Base-by-base conservation (phyloP, 2,888 invertebrate species). In the Stenchaetothrips biformis region DNA sequence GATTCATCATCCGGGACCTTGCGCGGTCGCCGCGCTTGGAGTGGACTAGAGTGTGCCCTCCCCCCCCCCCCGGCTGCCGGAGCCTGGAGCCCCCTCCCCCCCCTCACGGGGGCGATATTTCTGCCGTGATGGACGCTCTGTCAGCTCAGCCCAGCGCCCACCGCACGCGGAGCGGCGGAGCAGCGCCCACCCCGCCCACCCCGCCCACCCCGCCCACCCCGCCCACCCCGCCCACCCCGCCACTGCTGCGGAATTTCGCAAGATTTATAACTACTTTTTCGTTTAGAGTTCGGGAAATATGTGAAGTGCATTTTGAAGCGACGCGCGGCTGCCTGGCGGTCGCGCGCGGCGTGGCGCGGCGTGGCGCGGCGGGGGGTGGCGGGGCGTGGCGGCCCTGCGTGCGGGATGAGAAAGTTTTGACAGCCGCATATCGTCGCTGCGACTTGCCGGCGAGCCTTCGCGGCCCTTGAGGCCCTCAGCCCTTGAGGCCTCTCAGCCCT, bases 221-320 rank as follows among this genome's bases (percentile, higher is more conserved):
- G 37, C 37, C 37, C 37, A 2, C 37, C 37, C 37, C 37, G 37
- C 37, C 37, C 37, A 25, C 21, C 9, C 67, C 37, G 37, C 37
- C 37, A 4, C 37, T 37, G 67, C 25, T 74, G 67, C 67, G 67
- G 67, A 74, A 74, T 74, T 74, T 74, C 67, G 67, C 67, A 74
- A 74, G 67, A 74, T 74, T 74, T 74, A 74, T 74, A 74, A 74
- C 67, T 74, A 21, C 67, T 74, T 74, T 74, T 74, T 74, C 67
- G 67, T 21, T 74, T 74, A 7, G 21, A 25, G 59, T 59, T 59
- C 67, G 67, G 67, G 25, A 74, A 74, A 74, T 74, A 74, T 74
- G 67, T 74, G 67, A 74, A 74, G 67, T 74, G 67, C 67, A 74
- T 74, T 74, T 74, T 74, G 67, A 74, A 74, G 25, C 67, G 67